These are phyloP conservation scores for Ochotona princeps DNA, from an alignment of 2,113 vertebrate genomes.

Conservation along the genomic window DNA sequence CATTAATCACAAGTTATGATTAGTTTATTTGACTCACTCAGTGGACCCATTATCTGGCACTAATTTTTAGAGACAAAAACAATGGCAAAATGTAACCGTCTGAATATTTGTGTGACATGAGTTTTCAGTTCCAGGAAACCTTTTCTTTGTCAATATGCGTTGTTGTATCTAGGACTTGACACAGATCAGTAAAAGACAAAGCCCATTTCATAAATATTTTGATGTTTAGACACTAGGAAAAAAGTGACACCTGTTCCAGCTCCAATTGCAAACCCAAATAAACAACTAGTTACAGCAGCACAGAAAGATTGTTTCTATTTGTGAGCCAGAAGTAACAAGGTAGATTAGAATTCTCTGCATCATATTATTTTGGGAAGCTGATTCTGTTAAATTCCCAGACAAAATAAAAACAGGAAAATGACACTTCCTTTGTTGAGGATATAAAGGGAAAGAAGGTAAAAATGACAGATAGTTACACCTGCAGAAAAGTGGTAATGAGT, in stretches of 20 bases:
- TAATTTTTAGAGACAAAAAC: slow-evolving; percentile 28
- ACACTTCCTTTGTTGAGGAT: slow-evolving; percentile 63
- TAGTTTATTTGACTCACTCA: not conserved
- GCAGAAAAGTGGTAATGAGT: slow-evolving; percentile 76
- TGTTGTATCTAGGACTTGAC: not conserved
- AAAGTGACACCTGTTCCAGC: slow-evolving; percentile 46
- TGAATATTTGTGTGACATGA: not conserved
- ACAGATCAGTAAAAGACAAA: slow-evolving; percentile 51
- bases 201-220: slow-evolving; percentile 36
- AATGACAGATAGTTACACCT: slow-evolving; percentile 63
- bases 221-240: slow-evolving; percentile 53
- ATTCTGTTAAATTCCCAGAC: slow-evolving; percentile 61
- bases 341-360: not conserved
- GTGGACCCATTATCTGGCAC: not conserved
- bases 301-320: slow-evolving; percentile 64
- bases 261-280: slow-evolving; percentile 60
- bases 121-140: slow-evolving; percentile 33
- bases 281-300: slow-evolving; percentile 48
- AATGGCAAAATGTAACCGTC: not conserved
- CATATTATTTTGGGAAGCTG: slow-evolving; percentile 21
- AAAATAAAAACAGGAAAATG: slow-evolving; percentile 64
- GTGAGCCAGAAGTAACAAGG: slow-evolving; percentile 61
- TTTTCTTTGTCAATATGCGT: slow-evolving; percentile 29
- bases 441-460: not conserved
- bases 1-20: not conserved